A percentile compares a stretch with the other conserved stretches of the same genome.
phyloP scores from a whole-genome alignment of 2,113 vertebrate species.

The Epinephelus cyanopodus region DNA sequence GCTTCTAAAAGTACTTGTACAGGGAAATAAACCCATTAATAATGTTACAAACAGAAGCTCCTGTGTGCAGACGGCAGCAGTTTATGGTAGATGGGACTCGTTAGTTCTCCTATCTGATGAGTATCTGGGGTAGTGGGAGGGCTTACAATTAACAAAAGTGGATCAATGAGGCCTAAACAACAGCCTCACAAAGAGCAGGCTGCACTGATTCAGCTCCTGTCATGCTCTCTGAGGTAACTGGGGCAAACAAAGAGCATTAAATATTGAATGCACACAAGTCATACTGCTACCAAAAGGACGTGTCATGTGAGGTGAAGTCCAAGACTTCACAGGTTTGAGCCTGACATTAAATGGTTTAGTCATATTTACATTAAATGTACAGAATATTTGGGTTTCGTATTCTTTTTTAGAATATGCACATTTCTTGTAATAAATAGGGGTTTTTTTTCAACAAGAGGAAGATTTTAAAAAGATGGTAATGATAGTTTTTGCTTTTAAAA shows the following conservation, averaged over 20 bases:
- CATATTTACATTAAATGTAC: not conserved
- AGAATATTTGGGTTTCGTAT: not conserved
- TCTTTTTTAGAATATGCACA: not conserved
- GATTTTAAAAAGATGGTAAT: not conserved
- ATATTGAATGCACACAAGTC: not conserved
- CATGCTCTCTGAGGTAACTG: not conserved
- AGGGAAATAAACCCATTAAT: not conserved
- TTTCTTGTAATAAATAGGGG: not conserved
- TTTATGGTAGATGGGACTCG: not conserved
- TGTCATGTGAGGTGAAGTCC: not conserved
- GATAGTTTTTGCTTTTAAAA: not conserved
- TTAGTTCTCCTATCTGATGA: not conserved
- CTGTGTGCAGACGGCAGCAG: not conserved
- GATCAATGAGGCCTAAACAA: conserved; percentile 10
- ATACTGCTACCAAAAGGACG: not conserved
- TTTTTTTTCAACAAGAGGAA: not conserved
- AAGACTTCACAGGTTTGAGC: not conserved
- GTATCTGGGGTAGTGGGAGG: conserved; percentile 1
- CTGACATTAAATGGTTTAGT: not conserved
- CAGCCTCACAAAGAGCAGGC: not conserved
- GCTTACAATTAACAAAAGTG: not conserved
- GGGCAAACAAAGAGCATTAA: conserved; percentile 5
- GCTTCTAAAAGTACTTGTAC: not conserved
- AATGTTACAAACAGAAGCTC: not conserved
- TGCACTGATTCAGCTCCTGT: not conserved